phyloP scores from a whole-genome alignment of 2,113 vertebrate species.

The Perca schrenkii region DNA sequence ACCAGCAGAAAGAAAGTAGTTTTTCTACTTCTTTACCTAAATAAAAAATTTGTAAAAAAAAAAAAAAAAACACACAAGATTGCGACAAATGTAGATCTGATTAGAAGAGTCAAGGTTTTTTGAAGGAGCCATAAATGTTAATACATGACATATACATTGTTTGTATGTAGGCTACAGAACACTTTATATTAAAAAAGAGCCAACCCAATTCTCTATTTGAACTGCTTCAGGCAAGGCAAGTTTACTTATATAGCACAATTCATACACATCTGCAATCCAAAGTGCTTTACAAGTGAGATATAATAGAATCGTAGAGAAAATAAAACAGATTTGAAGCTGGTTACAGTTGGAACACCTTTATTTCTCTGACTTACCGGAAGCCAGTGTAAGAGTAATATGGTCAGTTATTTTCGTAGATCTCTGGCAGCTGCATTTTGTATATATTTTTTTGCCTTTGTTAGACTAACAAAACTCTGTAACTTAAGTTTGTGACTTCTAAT shows the following conservation, averaged over 20 bases:
- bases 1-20: no score
- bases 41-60: no score
- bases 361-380: no score
- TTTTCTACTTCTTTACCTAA: no score
- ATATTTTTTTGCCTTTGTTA: not conserved
- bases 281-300: not conserved
- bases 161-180: not conserved
- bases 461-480: not conserved
- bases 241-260: not conserved
- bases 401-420: no score
- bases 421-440: no score
- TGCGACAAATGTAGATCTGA: not conserved
- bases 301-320: not conserved
- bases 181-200: slow-evolving; percentile 5
- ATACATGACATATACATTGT: not conserved
- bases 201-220: not conserved
- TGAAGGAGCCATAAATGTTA: not conserved
- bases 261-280: not conserved
- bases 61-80: no score
- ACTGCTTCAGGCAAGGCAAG: not conserved
- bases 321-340: not conserved
- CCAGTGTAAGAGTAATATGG: no score
- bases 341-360: no score
- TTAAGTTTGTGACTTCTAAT: not conserved
- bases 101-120: not conserved